These are phyloP conservation scores for Melanotus villosus DNA, from an alignment of 2,888 invertebrate species.

Conservation along the genomic window DNA sequence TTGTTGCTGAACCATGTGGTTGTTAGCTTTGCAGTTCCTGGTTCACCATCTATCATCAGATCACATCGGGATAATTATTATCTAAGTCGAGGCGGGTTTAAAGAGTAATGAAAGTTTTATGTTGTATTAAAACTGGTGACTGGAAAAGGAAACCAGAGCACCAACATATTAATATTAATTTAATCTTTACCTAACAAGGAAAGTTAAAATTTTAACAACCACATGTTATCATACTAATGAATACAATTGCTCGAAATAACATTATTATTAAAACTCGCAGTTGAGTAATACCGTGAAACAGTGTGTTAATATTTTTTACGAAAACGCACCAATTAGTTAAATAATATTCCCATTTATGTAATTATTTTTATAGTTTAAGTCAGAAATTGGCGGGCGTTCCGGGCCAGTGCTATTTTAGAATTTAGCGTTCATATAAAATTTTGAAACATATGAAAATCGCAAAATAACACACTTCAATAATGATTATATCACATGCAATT, in stretches of 20 bases:
- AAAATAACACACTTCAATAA: too few species aligned
- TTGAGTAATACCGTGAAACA: conserved; percentile 5
- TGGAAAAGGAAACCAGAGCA: background rate
- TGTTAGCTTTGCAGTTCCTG: background rate
- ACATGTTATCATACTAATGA: background rate
- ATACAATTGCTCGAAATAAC: background rate
- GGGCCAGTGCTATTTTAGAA: too few species aligned
- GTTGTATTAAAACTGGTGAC: too few species aligned
- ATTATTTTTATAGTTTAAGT: background rate
- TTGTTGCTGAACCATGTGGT: background rate
- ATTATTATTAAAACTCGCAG: background rate
- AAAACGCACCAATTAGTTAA: background rate
- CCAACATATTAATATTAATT: too few species aligned
- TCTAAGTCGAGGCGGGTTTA: too few species aligned
- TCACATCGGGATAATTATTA: too few species aligned
- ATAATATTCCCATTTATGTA: conserved; percentile 1
- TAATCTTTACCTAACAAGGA: conserved; percentile 3
- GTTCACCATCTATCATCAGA: too few species aligned
- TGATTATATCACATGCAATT: too few species aligned
- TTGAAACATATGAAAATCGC: too few species aligned
- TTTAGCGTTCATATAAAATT: too few species aligned
- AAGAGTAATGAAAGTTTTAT: too few species aligned
- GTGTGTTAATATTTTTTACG: background rate
- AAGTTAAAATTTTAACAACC: conserved; percentile 1
- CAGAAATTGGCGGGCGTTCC: background rate